Base-by-base conservation (phyloP, 2,888 invertebrate species). In the Aleiodes testaceus region DNA sequence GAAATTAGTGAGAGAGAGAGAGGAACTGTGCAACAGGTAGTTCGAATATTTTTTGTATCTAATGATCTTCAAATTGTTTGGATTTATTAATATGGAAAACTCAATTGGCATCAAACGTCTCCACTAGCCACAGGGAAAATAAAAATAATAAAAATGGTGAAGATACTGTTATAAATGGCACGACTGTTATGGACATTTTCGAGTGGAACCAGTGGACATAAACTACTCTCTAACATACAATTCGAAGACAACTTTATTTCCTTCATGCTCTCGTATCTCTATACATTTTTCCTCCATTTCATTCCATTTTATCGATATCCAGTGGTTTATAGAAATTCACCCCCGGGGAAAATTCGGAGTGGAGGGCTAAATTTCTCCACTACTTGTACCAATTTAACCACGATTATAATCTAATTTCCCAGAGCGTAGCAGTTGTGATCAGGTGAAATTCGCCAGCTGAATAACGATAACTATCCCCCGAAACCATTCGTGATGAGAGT, bases 161-260 rank as follows among this genome's bases (percentile, higher is more conserved):
- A 49, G 49, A 50, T 50, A 26, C 12, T 22, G 50, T 16, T 63
- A 69, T 61, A 52, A 69, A 69, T 50, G 42, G 47, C 14, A 20
- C 20, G 12, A 52, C 61, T 50, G 69, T 36, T 63, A 63, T 69
- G 52, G 52, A 63, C 63, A 69, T 63, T 69, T 63, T 30, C 12
- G 16, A 47, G 18, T 16, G 12, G 18, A 14, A 30, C 16, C n/a
- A 66, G 42, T 66, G 36, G 14, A 12, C 30, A 52, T 42, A 66
- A 11, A 12, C 50, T 52, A 65, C 49, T 47, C 30, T 44, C 44
- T 36, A 36, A 12, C 18, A 20, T 16, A 52, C 42, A 22, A 65
- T 52, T 42, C 36, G 30, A 18, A 26, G 36, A 53, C 49, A 52
- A 66, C 36, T 66, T 63, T 44, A 63, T 63, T 63, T 63, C 22